These are phyloP conservation scores for Phataginus tricuspis DNA, from an alignment of 2,797 vertebrate genomes.

Conservation along the genomic window DNA sequence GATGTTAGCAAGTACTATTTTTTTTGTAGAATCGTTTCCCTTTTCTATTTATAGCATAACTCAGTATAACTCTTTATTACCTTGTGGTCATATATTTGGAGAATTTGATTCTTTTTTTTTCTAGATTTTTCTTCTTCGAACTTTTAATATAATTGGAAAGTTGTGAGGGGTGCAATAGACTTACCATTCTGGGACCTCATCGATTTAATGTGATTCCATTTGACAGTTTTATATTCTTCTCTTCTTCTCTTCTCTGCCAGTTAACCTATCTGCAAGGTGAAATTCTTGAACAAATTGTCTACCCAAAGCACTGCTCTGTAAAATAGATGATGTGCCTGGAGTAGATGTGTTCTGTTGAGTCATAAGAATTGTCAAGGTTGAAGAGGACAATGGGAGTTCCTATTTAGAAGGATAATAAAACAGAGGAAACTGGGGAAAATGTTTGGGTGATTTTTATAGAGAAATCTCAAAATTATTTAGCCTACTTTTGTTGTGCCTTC, in stretches of 20 bases:
- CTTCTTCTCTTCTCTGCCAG: constrained; percentile 65
- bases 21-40: neutral
- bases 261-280: constrained; percentile 78
- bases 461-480: constrained; percentile 21
- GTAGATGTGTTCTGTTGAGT: constrained; percentile 46
- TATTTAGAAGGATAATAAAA: constrained; percentile 30
- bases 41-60: constrained; percentile 19
- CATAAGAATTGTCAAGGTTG: constrained; percentile 45
- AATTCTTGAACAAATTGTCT: constrained; percentile 73
- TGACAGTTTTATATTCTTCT: constrained; percentile 78
- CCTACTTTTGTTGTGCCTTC: neutral
- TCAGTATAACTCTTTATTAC: neutral
- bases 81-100: constrained; percentile 10
- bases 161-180: constrained; percentile 38
- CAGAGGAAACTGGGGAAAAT: neutral
- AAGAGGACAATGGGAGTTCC: neutral
- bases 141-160: constrained; percentile 60
- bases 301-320: constrained; percentile 58
- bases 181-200: constrained; percentile 74
- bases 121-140: constrained; percentile 54
- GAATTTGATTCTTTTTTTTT: constrained; percentile 41
- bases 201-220: constrained; percentile 75
- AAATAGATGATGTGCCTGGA: constrained; percentile 57
- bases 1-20: neutral
- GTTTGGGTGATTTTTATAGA: neutral